phyloP scores from a whole-genome alignment of 2,888 invertebrate species.

The Pseudanteris insignis region DNA sequence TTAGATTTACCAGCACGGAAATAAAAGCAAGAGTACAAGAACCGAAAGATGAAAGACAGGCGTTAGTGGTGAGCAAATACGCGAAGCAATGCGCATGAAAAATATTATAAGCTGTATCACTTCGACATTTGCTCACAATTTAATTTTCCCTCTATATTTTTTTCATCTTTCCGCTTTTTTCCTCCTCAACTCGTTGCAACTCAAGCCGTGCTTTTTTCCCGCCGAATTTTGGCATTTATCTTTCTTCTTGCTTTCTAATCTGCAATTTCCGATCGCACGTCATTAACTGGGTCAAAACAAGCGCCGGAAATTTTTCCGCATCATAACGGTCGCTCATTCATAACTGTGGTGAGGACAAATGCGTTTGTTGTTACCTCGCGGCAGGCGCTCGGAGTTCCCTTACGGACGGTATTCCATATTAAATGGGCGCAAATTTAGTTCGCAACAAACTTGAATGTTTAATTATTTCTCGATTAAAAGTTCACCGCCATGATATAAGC shows the following conservation, averaged over 20 bases:
- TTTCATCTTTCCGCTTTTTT: neutral
- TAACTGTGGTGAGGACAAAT: no score
- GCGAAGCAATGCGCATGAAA: slow-evolving; percentile 19
- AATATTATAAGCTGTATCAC: slow-evolving; percentile 37
- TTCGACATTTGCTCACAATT: slow-evolving; percentile 26
- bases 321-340: no score
- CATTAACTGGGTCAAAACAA: slow-evolving; percentile 14
- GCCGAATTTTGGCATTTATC: no score
- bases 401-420: slow-evolving; percentile 1
- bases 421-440: slow-evolving; percentile 12
- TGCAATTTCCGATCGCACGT: neutral
- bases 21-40: slow-evolving; percentile 43
- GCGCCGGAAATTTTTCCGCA: neutral
- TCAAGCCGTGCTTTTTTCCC: no score
- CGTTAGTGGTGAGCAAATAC: slow-evolving; percentile 23
- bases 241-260: neutral
- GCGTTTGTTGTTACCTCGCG: neutral
- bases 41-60: slow-evolving; percentile 5
- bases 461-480: slow-evolving; percentile 28
- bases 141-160: slow-evolving; percentile 1
- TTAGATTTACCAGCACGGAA: slow-evolving; percentile 48
- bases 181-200: neutral
- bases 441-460: slow-evolving; percentile 17
- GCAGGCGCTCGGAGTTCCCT: neutral
- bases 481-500: slow-evolving; percentile 10